Evolutionary conservation across 2,888 invertebrate genomes (phyloP).

Genomic region (Trichacis sp.): DNA sequence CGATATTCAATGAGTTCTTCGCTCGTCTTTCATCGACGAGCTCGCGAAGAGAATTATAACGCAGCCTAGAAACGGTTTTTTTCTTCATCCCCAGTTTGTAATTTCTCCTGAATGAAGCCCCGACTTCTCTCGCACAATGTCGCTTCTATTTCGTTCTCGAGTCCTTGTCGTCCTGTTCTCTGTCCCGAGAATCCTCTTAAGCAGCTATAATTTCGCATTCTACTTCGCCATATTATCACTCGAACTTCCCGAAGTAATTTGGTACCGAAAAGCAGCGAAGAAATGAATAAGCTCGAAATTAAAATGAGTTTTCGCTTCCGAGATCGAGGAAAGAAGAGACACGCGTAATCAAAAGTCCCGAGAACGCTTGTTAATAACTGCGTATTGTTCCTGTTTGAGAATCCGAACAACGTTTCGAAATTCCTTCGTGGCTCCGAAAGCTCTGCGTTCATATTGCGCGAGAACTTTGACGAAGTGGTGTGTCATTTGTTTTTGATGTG

Average conservation of each 20-base stretch:
- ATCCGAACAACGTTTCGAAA: too few relatives aligned
- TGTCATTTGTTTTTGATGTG: too few relatives aligned
- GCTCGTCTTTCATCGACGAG: too few relatives aligned
- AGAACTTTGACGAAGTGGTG: too few relatives aligned
- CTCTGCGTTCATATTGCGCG: too few relatives aligned
- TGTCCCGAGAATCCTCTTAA: conserved; percentile 27
- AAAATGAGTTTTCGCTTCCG: conserved; percentile 11
- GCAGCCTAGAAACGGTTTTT: too few relatives aligned
- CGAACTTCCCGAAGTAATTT: conserved; percentile 54
- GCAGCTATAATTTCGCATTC: conserved; percentile 51
- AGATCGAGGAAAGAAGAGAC: conserved; percentile 10
- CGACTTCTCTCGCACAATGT: conserved; percentile 39
- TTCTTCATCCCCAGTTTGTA: conserved; percentile 53
- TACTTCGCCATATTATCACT: conserved; percentile 56
- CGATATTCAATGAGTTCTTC: too few relatives aligned
- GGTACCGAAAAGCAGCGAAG: conserved; percentile 44
- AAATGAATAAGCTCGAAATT: conserved; percentile 32
- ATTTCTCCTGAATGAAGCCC: conserved; percentile 47
- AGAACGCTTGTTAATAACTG: conserved; percentile 19
- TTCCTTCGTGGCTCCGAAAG: too few relatives aligned
- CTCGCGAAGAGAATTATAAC: too few relatives aligned
- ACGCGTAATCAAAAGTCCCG: conserved; percentile 16
- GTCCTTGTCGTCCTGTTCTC: conserved; percentile 27
- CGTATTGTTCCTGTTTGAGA: background rate
- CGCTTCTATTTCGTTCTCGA: conserved; percentile 17